Evolutionary conservation across 2,888 invertebrate genomes (phyloP), one percentile per base, ranked within the genome.

Genomic region (Eupithecia subfuscata): DNA sequence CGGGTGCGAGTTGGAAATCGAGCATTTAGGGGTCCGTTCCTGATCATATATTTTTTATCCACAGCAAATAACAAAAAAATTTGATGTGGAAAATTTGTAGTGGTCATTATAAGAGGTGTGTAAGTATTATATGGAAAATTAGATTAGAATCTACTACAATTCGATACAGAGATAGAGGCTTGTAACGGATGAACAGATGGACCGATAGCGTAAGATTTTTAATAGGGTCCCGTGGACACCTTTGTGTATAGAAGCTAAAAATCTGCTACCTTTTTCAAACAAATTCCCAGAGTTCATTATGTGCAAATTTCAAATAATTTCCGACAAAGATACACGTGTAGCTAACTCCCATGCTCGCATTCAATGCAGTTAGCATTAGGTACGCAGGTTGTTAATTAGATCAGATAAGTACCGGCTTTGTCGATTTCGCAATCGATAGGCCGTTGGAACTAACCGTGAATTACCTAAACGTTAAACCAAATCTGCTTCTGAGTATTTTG

Each of bases 371-470:
- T 34, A 30, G 34, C 30, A 34, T 22, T 64, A 34, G 34, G 34
- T 34, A 64, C 30, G 16, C 34, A 22, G 67, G 37, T 43, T 43
- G 67, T 22, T 67, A 22, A 40, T 43, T 37, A 43, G 34, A 64
- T 64, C 64, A 34, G 64, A 64, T 64, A 64, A 60, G 64, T 64
- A 64, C 64, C 18, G 14, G 60, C 60, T 64, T 64, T 64, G 64
- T 64, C 34, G 64, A 64, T 64, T 64, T 9, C 34, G 64, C 34
- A 34, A 9, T 64, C 34, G 64, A 30, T 63, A 7, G 63, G 18
- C 8, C 18, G 34, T 64, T 64, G 34, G 34, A 64, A 34, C 64
- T 64, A 9, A 8, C 16, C 16, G 18, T 16, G 34, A 16, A 34
- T 64, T 48, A 8, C 16, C 18, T 18, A 64, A 60, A 25, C 14